phyloP scores from a whole-genome alignment of 2,113 vertebrate species.

The Coreoperca whiteheadi region DNA sequence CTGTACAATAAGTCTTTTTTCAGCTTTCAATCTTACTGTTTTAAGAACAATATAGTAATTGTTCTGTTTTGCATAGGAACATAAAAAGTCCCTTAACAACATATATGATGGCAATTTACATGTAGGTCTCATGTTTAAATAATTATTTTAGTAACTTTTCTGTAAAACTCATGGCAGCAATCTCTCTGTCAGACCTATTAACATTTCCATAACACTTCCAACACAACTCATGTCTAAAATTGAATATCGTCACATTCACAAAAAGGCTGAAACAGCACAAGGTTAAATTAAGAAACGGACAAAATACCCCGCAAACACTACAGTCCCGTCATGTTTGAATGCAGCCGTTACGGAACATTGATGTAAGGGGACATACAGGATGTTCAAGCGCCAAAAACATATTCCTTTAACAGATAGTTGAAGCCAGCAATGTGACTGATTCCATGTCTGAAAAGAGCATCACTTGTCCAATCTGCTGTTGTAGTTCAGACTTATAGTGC shows the following conservation, averaged over 20 bases:
- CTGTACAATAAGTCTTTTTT: background rate
- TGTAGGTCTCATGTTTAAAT: background rate
- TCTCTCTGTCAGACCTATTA: background rate
- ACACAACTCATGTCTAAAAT: background rate
- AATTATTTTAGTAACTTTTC: background rate
- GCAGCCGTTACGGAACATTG: background rate
- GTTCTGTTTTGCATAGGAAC: background rate
- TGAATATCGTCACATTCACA: background rate
- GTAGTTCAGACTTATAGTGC: background rate
- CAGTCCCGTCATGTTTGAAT: slow-evolving; percentile 1
- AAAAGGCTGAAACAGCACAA: background rate
- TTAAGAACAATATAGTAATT: background rate
- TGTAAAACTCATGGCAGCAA: background rate
- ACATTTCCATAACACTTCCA: background rate
- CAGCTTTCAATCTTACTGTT: background rate
- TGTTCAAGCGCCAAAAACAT: background rate
- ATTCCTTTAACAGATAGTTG: background rate
- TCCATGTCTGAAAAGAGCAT: slow-evolving; percentile 2
- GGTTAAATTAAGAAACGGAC: background rate
- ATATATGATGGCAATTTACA: background rate
- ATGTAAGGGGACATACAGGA: background rate
- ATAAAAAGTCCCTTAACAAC: background rate
- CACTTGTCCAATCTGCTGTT: slow-evolving; percentile 9
- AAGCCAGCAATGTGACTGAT: background rate
- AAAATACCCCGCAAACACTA: background rate